Base-by-base conservation (phyloP, 2,113 vertebrate species). In the Sceloporus undulatus region DNA sequence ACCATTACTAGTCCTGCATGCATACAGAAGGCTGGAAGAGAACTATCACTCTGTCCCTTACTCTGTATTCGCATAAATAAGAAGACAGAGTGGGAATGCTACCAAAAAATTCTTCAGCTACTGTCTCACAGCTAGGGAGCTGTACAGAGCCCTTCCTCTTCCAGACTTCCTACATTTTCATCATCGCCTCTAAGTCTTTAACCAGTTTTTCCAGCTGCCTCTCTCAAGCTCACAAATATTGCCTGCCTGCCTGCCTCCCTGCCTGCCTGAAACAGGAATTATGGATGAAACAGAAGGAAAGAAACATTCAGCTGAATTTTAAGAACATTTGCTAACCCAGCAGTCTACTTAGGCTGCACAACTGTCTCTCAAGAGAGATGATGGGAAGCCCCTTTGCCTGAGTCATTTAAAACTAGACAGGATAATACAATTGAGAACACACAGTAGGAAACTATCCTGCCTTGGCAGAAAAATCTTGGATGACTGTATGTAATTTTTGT, bases 301-400 rank as follows among this genome's bases (percentile, higher is more conserved):
- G 79, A 40, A 59, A 91, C 92, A 91, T 86, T 59, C 68, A 84
- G 90, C 92, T 93, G 92, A 93, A 87, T 5, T 65, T 3, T n/a
- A 83, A 93, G 94, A 95, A 94, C 93, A 91, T 79, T 77, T 95
- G 90, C 92, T 89, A 91, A 92, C 87, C 80, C 65, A 16, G 77
- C 80, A 90, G 52, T 84, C 76, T 85, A 73, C 90, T 90, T 71
- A 90, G 89, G 40, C 70, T 83, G 85, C 56, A 91, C 85, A 92
- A 78, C 88, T 13, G 42, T 65, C n/a, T 91, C 92, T 93, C 92
- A 16, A 16, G 88, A 87, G 92, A 87, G 77, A 16, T 29, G 79
- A 68, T 7, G 87, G 88, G 90, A 93, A 95, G 84, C 84, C 89
- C 87, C 85, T 42, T 87, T 88, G 84, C 54, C 75, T 85, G 85